Conservation (phyloP, 2,888 invertebrate species). For the Entomobrya proxima region DNA sequence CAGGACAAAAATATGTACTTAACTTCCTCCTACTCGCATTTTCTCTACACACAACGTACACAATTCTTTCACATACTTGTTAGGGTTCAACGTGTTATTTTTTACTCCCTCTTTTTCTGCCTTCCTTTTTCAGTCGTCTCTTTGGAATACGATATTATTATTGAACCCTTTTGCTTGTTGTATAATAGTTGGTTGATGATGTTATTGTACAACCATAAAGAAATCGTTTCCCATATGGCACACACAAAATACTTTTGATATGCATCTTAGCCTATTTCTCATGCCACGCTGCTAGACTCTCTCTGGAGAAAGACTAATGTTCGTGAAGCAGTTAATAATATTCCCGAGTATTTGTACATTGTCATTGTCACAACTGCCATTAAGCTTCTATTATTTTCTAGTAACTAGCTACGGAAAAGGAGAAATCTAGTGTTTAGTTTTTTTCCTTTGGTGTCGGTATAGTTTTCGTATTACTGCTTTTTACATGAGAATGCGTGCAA, state of each 20-base stretch:
- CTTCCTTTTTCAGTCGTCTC: neutral
- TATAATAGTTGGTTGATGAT: neutral
- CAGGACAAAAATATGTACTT: neutral
- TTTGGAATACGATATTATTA: neutral
- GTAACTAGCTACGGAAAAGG: too few relatives aligned
- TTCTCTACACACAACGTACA: neutral
- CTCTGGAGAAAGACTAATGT: conserved; percentile 50
- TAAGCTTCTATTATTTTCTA: conserved; percentile 41
- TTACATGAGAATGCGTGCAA: neutral
- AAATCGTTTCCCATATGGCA: neutral
- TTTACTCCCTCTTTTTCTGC: neutral
- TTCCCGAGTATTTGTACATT: conserved; percentile 45
- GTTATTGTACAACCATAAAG: neutral
- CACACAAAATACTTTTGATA: neutral
- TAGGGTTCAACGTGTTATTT: conserved; percentile 1
- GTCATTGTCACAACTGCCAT: conserved; percentile 52
- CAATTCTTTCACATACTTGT: neutral
- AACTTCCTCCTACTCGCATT: conserved; percentile 8
- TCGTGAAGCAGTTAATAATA: conserved; percentile 24
- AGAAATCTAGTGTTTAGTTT: too few relatives aligned
- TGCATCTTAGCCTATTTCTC: conserved; percentile 1
- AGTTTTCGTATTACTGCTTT: too few relatives aligned
- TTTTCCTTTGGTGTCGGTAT: too few relatives aligned
- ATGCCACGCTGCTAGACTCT: neutral
- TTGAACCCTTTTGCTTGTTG: neutral